phyloP scores from a whole-genome alignment of 2,113 vertebrate species.

The Panthera leo region DNA sequence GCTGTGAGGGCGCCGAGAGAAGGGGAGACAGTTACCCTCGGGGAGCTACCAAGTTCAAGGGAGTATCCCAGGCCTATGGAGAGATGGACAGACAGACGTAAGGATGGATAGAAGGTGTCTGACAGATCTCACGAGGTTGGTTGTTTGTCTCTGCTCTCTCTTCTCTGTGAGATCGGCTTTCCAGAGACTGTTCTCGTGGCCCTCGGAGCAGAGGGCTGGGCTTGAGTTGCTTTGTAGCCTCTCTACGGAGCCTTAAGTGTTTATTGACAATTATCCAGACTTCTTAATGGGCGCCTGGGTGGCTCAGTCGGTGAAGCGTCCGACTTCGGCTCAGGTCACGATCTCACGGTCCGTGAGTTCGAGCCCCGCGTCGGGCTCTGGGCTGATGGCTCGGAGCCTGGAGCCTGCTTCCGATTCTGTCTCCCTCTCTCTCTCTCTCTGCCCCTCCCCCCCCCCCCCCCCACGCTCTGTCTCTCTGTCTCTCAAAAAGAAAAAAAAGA shows the following conservation, averaged over 20 bases:
- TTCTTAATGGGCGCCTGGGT: background rate
- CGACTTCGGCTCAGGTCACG: no score
- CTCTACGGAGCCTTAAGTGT: background rate
- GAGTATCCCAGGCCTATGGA: background rate
- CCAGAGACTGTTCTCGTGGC: background rate
- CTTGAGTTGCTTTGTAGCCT: background rate
- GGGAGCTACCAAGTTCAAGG: background rate
- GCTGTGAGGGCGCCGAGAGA: no score
- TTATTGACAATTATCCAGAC: background rate
- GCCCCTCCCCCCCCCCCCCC: accelerated
- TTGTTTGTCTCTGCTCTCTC: background rate
- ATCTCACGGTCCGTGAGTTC: no score
- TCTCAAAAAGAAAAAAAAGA: no score
- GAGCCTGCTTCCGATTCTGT: no score
- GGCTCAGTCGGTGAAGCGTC: no score
- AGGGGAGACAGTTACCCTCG: accelerated
- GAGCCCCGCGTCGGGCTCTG: no score
- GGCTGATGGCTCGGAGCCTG: no score
- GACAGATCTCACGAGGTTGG: background rate
- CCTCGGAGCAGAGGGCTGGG: background rate
- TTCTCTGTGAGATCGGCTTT: background rate
- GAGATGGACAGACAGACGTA: background rate
- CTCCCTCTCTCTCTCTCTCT: no score
- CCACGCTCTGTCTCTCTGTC: no score
- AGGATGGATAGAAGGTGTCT: background rate